phyloP scores from a whole-genome alignment of 2,113 vertebrate genomes.

The Platysteira castanea region DNA sequence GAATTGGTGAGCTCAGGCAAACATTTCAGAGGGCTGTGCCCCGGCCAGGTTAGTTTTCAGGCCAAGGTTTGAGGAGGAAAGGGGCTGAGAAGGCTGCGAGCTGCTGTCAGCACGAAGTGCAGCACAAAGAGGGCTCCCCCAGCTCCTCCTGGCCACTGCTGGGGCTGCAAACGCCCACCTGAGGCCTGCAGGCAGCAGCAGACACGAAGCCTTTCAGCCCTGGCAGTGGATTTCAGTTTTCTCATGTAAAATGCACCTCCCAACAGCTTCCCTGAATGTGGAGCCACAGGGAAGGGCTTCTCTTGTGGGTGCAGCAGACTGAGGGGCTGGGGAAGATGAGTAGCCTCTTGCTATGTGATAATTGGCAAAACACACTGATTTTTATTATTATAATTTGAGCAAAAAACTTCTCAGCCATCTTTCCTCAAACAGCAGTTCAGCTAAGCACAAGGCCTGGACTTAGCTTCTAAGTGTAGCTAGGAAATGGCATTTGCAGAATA shows the following conservation, averaged over 20 bases:
- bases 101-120: background rate
- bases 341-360: conserved; percentile 12
- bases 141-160: background rate
- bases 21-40: background rate
- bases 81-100: conserved; percentile 17
- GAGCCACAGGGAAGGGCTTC: background rate
- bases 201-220: background rate
- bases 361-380: conserved; percentile 30
- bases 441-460: conserved; percentile 50
- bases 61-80: background rate
- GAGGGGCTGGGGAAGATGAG: background rate
- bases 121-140: background rate
- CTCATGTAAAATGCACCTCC: background rate
- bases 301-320: background rate
- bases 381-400: conserved; percentile 36
- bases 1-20: background rate
- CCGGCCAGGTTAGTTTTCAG: background rate
- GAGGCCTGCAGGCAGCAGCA: background rate
- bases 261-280: background rate
- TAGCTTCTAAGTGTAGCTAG: conserved; percentile 49
- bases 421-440: conserved; percentile 55
- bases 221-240: background rate
- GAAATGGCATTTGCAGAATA: conserved; percentile 49
- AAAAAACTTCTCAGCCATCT: conserved; percentile 45
- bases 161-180: background rate